Percentiles rank a stretch among this genome's conserved stretches.
Conservation (phyloP, 2,113 vertebrate species). For the Triplophysa dalaica region DNA sequence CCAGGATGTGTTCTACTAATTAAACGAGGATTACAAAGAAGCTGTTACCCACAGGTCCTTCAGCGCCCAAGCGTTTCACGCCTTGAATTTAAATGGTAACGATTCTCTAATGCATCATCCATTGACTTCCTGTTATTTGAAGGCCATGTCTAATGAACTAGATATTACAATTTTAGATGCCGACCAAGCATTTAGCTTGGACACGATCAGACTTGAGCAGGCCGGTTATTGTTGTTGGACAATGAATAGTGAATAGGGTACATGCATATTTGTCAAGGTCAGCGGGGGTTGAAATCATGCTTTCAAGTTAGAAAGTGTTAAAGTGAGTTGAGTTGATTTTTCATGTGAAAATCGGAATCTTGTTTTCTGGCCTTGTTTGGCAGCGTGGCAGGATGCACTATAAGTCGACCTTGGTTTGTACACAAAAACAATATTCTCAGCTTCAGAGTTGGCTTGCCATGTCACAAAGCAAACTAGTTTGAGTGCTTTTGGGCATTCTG, state of each 20-base stretch:
- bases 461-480: slow-evolving; percentile 23
- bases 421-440: neutral
- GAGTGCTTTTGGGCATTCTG: slow-evolving; percentile 27
- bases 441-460: neutral
- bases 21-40: slow-evolving; percentile 58
- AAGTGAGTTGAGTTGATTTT: slow-evolving; percentile 3
- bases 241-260: neutral
- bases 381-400: slow-evolving; percentile 14
- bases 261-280: neutral
- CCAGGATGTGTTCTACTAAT: slow-evolving; percentile 51
- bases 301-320: neutral
- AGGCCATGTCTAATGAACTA: slow-evolving; percentile 34
- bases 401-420: slow-evolving; percentile 17
- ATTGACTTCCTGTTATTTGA: slow-evolving; percentile 28
- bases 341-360: neutral
- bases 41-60: slow-evolving; percentile 42
- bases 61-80: slow-evolving; percentile 39
- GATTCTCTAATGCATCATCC: neutral
- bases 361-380: slow-evolving; percentile 12
- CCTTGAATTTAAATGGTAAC: slow-evolving; percentile 50
- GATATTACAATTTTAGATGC: neutral
- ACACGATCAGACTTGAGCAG: neutral
- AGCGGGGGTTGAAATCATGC: neutral
- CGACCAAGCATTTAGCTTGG: neutral
- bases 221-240: neutral